Evolutionary conservation across 2,888 invertebrate genomes (phyloP).

Genomic region (Coelinius sp.): DNA sequence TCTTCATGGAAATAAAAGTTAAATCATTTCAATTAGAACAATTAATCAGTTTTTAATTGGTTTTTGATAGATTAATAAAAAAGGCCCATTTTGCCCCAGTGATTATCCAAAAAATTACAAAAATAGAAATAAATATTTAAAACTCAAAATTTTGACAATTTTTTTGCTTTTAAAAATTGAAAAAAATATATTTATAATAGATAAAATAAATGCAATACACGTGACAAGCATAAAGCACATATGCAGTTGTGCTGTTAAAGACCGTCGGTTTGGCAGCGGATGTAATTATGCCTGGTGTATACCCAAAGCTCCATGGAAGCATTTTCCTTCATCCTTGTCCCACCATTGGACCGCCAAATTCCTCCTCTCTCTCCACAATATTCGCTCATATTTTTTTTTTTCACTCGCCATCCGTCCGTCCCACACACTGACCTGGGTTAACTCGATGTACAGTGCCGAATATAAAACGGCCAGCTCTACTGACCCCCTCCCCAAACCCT

Average conservation of each 20-base stretch:
- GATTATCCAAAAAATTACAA: too few species aligned
- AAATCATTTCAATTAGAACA: too few species aligned
- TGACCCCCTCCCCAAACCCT: slow-evolving; percentile 58
- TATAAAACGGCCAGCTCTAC: slow-evolving; percentile 65
- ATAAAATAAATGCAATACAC: too few species aligned
- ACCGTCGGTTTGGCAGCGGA: slow-evolving; percentile 58
- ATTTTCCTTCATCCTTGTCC: slow-evolving; percentile 18
- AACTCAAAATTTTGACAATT: too few species aligned
- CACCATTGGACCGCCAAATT: slow-evolving; percentile 36
- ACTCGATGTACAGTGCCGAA: slow-evolving; percentile 64
- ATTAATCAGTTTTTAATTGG: too few species aligned
- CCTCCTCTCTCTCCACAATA: slow-evolving; percentile 50
- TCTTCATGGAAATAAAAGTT: too few species aligned
- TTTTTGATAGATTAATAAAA: too few species aligned
- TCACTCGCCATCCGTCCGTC: slow-evolving; percentile 38
- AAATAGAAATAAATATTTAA: too few species aligned
- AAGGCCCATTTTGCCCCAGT: too few species aligned
- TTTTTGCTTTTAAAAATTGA: too few species aligned
- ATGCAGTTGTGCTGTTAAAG: slow-evolving; percentile 30
- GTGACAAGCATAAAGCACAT: slow-evolving; percentile 43
- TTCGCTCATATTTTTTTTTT: slow-evolving; percentile 34
- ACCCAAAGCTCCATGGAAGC: slow-evolving; percentile 10
- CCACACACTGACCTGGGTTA: slow-evolving; percentile 68
- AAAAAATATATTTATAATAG: too few species aligned
- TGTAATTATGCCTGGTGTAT: slow-evolving; percentile 45